Base-by-base conservation (phyloP, 2,888 invertebrate genomes). In the Papilio demoleus region DNA sequence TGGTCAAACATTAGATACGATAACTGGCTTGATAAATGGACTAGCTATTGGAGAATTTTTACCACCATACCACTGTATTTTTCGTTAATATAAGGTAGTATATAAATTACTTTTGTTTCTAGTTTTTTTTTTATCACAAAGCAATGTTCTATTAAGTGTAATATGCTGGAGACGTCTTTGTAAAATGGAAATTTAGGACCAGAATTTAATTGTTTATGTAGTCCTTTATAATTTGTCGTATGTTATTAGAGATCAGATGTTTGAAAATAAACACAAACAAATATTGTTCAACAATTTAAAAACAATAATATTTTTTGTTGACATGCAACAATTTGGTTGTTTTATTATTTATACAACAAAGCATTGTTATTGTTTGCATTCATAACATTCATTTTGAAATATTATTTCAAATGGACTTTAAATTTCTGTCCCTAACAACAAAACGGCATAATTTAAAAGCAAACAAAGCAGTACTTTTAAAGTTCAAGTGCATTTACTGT, bases 1-100 rank as follows among this genome's bases (percentile, higher is more conserved):
- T 81, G 79, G 78, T 83, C 80, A 82, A 81, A 78, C 74, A 75
- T 81, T 78, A 74, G 76, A 79, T 79, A 74, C 76, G 77, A 31
- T 31, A 31, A 31, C 6, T 31, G 3, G 31, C 80, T 78, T 81
- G 80, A 84, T 79, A 74, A 79, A 75, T 85, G 81, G 81, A n/a
- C n/a, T 84, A 78, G 73, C 80, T 83, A 36, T 74, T 67, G 70
- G 74, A 61, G 22, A 34, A 34, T 67, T 53, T 50, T 70, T 67
- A 50, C 58, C 62, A 58, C 34, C n/a, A n/a, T 66, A 63, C 45
- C 22, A 19, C 19, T 45, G 67, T 72, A 74, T 73, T 70, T 69
- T 74, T 74, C 53, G 70, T 70, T 61, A 45, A 59, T 56, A 65
- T 67, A 1, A 40, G 42, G 19, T 60, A 62, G 56, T 31, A n/a